Evolutionary conservation across 2,888 invertebrate species (phyloP), one percentile per base, ranked within the genome.

Genomic region (Caenorhabditis angaria): DNA sequence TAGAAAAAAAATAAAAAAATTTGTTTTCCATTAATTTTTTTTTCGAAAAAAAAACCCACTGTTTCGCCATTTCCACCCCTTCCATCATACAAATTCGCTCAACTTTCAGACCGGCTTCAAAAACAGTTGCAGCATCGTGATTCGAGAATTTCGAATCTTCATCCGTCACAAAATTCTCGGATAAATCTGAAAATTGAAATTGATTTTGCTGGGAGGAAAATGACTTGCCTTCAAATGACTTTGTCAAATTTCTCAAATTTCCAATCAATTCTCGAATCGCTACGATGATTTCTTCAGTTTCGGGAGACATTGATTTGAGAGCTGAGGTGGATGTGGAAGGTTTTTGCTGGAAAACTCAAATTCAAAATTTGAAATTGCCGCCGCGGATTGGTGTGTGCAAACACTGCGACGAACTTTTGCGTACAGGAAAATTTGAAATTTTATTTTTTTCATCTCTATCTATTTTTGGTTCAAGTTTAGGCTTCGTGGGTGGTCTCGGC

Each of bases 71-170:
- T 54, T n/a, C 1, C 3, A 18, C 4, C 24, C 24, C 18, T 54
- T 54, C 54, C 4, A 54, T 54, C 8, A 2, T 27, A 18, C 54
- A 54, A 27, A 54, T 54, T 32, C 55, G 2, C 25, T 71, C 66
- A 10, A 71, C 62, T 56, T 57, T 63, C 1, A 63, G 20, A 4
- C 66, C 71, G 1, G 61, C 56, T 35, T 71, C 71, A 22, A 60
- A 70, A 0, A 70, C 20, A 2, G 20, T 18, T 5, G 29, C 6
- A 1, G 61, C 51, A n/a, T 70, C 64, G n/a, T 48, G 29, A 22
- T 47, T 47, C 24, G 25, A 41, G 0, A 24, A 68, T 63, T 64
- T 56, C 22, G 32, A 20, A 14, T 70, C 64, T 14, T 61, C 62
- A 32, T 25, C 35, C 10, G 63, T 56, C 2, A 64, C 27, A 4